Conservation (phyloP, 2,113 vertebrate species). For the Athene cunicularia region DNA sequence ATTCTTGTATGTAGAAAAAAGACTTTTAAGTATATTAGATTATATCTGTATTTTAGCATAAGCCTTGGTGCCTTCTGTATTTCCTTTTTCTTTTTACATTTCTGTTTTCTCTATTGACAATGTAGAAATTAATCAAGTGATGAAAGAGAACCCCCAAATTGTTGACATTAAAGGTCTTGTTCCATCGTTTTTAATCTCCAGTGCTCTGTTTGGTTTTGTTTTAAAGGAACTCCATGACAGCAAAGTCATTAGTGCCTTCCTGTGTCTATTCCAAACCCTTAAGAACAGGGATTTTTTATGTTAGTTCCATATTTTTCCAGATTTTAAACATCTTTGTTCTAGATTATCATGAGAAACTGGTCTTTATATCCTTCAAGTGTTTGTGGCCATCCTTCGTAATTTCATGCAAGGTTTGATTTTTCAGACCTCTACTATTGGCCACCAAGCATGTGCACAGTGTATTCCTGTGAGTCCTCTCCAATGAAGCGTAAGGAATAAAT, state of each 20-base stretch:
- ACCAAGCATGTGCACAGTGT: rapidly evolving
- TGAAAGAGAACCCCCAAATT: not conserved
- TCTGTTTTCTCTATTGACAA: not conserved
- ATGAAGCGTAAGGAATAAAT: not conserved
- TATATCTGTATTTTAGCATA: not conserved
- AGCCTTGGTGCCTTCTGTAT: not conserved
- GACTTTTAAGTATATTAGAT: not conserved
- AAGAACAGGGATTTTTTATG: not conserved
- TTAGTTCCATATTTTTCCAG: not conserved
- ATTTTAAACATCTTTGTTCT: not conserved
- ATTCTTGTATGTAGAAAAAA: not conserved
- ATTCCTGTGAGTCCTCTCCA: not conserved
- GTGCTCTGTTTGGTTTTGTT: not conserved
- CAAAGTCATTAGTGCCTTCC: not conserved
- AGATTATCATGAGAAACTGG: not conserved
- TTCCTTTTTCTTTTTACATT: not conserved
- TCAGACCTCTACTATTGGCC: not conserved
- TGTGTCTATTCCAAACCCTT: not conserved
- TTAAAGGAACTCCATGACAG: not conserved
- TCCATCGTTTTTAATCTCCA: not conserved
- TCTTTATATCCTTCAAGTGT: not conserved
- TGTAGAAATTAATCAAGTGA: not conserved
- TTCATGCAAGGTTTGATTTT: not conserved
- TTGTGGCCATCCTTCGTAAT: not conserved
- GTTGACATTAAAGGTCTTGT: not conserved